These are phyloP conservation scores for Cremastinae sp. DNA, from an alignment of 2,888 invertebrate species.

Conservation along the genomic window DNA sequence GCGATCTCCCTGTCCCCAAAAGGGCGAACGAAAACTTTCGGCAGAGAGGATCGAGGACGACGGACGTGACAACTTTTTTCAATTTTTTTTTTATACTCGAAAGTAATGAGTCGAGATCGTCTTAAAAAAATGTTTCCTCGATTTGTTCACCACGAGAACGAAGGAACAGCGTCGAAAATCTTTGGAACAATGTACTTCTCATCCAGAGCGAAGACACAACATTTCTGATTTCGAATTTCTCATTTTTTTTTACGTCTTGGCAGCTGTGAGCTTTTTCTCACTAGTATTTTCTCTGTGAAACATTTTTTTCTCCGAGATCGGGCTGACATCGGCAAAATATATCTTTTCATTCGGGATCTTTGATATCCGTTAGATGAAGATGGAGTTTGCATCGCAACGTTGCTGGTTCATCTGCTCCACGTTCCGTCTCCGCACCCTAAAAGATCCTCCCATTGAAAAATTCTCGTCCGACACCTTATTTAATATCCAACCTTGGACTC, in stretches of 20 bases:
- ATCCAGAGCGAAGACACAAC: slow-evolving; percentile 35
- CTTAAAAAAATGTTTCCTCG: background rate
- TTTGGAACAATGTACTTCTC: slow-evolving; percentile 15
- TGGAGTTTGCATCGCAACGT: slow-evolving; percentile 74
- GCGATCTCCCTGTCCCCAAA: slow-evolving; percentile 60
- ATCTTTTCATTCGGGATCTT: slow-evolving; percentile 33
- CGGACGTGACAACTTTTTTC: slow-evolving; percentile 14
- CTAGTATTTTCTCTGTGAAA: slow-evolving; percentile 50
- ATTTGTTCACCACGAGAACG: slow-evolving; percentile 60
- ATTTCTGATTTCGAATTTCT: slow-evolving; percentile 23
- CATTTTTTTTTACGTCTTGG: slow-evolving; percentile 63
- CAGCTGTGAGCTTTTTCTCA: slow-evolving; percentile 73
- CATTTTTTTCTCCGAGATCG: slow-evolving; percentile 71
- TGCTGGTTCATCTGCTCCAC: slow-evolving; percentile 76
- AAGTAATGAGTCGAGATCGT: background rate
- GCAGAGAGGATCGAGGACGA: slow-evolving; percentile 37
- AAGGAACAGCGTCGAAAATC: slow-evolving; percentile 61
- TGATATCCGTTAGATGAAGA: slow-evolving; percentile 72
- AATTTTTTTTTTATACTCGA: background rate
- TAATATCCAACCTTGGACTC: slow-evolving; percentile 33
- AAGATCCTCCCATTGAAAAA: slow-evolving; percentile 67
- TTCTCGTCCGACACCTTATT: slow-evolving; percentile 27
- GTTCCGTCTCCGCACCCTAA: slow-evolving; percentile 75
- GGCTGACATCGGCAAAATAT: slow-evolving; percentile 68
- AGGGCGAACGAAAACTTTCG: slow-evolving; percentile 45